phyloP scores from a whole-genome alignment of 2,888 invertebrate genomes.

The Tinea semifulvella region DNA sequence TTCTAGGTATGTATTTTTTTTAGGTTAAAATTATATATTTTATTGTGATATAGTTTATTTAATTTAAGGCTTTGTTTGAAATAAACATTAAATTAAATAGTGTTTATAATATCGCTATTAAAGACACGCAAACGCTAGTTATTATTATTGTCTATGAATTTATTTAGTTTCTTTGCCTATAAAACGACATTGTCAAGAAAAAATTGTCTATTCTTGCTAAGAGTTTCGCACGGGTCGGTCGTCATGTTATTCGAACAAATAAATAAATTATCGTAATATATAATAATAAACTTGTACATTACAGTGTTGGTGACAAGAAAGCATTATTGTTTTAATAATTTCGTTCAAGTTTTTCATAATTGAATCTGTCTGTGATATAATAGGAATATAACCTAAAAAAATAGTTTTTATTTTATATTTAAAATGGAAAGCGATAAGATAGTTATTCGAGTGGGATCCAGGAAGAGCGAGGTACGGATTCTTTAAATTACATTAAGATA shows the following conservation, averaged over 20 bases:
- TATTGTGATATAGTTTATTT: too few species aligned
- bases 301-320: slow-evolving; percentile 58
- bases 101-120: too few species aligned
- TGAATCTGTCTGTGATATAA: background rate
- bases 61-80: too few species aligned
- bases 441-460: slow-evolving; percentile 79
- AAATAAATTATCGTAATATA: background rate
- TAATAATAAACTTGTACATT: slow-evolving; percentile 39
- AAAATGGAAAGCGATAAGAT: slow-evolving; percentile 45
- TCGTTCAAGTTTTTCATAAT: slow-evolving; percentile 11
- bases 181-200: too few species aligned
- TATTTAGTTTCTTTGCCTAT: too few species aligned
- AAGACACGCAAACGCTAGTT: too few species aligned
- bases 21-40: too few species aligned
- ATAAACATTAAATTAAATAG: too few species aligned
- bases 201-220: too few species aligned
- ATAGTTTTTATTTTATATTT: background rate
- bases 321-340: slow-evolving; percentile 14
- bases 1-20: too few species aligned
- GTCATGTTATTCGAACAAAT: background rate
- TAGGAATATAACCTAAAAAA: background rate
- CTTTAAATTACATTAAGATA: background rate
- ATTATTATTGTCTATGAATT: too few species aligned
- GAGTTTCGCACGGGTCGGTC: background rate
- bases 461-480: slow-evolving; percentile 81